Conservation (phyloP, 64 coral and sea anemone species). For the Pocillopora damicornis region DNA sequence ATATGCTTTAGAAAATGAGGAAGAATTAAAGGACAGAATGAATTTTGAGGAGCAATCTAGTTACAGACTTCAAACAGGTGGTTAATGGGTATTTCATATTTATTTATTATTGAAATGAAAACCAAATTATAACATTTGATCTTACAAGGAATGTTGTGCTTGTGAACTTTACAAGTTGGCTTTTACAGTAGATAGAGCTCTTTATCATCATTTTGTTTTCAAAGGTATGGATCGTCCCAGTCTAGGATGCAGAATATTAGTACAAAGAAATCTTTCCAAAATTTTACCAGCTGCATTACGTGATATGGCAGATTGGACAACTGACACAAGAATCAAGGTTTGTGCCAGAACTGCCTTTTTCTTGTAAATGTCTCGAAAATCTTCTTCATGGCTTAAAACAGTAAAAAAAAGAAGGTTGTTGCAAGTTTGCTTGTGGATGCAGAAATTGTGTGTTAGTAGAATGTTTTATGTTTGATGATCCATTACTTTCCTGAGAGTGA, state of each 20-base stretch:
- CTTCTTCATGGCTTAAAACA: background rate
- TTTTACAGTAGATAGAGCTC: background rate
- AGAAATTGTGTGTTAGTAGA: no score
- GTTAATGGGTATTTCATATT: no score
- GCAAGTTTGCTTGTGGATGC: no score
- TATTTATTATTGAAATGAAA: no score
- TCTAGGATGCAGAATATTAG: constrained; percentile 79
- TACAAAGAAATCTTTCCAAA: constrained; percentile 94
- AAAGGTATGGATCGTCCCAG: constrained; percentile 68
- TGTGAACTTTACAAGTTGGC: no score
- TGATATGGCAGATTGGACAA: constrained; percentile 96
- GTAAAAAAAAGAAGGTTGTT: no score
- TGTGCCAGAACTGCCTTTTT: background rate
- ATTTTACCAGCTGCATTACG: constrained; percentile 90
- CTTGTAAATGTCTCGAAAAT: background rate
- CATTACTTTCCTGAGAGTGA: no score
- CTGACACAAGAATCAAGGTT: constrained; percentile 93
- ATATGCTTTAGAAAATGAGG: constrained; percentile 92
- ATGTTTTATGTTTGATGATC: no score
- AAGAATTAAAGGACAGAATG: constrained; percentile 95
- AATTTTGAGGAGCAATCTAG: constrained; percentile 63
- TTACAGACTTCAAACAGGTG: constrained; percentile 62
- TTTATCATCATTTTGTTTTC: background rate
- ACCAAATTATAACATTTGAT: no score
- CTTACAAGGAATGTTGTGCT: no score